These are phyloP conservation scores for Sebastes wilsoni DNA, from an alignment of 2,797 vertebrate species.

Conservation along the genomic window DNA sequence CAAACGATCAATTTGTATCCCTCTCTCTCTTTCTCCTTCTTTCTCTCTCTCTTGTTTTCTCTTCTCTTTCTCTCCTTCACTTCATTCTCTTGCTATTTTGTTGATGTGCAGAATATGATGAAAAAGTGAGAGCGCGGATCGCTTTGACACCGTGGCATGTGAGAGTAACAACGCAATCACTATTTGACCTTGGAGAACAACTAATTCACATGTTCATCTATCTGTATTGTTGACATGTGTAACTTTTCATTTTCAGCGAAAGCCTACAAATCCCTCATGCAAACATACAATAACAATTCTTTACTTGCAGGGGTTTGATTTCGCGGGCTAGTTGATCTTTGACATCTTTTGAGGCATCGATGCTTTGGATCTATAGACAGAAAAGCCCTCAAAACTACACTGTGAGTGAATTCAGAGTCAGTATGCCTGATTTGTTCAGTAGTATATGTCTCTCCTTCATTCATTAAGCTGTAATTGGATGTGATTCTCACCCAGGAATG, in stretches of 20 bases:
- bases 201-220: conserved; percentile 97
- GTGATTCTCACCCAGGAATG: conserved; percentile 62
- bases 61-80: conserved; percentile 60
- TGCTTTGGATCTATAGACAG: background rate
- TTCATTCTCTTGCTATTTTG: conserved; percentile 77
- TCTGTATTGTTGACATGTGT: conserved; percentile 92
- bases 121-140: conserved; percentile 92
- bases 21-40: conserved; percentile 60
- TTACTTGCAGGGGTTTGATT: conserved; percentile 12
- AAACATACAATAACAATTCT: conserved; percentile 52
- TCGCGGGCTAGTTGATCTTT: conserved; percentile 21
- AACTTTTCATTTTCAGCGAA: conserved; percentile 89
- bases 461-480: conserved; percentile 78
- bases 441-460: conserved; percentile 60
- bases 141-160: conserved; percentile 91
- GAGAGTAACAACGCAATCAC: conserved; percentile 97
- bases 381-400: background rate
- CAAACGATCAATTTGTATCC: conserved; percentile 99
- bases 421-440: conserved; percentile 44
- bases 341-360: background rate
- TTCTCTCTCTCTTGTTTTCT: conserved; percentile 33
- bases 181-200: conserved; percentile 97
- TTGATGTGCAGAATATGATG: conserved; percentile 98
- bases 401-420: background rate
- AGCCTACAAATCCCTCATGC: conserved; percentile 91